These are phyloP conservation scores for Tor tambroides DNA, from an alignment of 2,113 vertebrate species.

Conservation along the genomic window DNA sequence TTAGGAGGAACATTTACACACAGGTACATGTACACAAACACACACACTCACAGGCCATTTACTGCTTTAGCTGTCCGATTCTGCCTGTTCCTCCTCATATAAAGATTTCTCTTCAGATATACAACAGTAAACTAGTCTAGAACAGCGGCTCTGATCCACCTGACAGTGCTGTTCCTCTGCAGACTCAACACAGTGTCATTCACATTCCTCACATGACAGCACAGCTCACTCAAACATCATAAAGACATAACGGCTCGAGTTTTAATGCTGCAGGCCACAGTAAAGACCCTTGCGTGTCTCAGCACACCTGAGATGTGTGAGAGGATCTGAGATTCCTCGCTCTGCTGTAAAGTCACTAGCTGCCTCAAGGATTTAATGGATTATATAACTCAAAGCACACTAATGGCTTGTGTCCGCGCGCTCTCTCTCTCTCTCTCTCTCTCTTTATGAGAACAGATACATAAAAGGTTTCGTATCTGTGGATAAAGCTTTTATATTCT, in stretches of 20 bases:
- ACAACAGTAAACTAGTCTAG: neutral
- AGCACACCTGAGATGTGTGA: neutral
- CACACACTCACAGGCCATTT: neutral
- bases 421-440: neutral
- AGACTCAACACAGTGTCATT: neutral
- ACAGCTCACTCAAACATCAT: neutral
- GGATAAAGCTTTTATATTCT: neutral
- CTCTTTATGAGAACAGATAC: neutral
- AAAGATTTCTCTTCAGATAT: neutral
- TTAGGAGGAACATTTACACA: conserved; percentile 68
- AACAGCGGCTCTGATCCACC: neutral
- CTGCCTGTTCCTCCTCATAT: neutral
- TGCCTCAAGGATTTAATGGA: neutral
- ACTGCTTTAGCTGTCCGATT: neutral
- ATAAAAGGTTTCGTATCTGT: neutral
- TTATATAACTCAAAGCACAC: neutral
- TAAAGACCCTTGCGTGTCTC: neutral
- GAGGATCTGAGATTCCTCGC: neutral
- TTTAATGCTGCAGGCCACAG: neutral
- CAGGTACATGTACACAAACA: conserved; percentile 11
- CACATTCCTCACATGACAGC: neutral
- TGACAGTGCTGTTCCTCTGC: neutral
- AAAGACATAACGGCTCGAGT: neutral
- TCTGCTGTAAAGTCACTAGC: neutral
- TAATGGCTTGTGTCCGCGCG: neutral